phyloP scores from a whole-genome alignment of 2,113 vertebrate genomes.

The Phalacrocorax brasilianus region DNA sequence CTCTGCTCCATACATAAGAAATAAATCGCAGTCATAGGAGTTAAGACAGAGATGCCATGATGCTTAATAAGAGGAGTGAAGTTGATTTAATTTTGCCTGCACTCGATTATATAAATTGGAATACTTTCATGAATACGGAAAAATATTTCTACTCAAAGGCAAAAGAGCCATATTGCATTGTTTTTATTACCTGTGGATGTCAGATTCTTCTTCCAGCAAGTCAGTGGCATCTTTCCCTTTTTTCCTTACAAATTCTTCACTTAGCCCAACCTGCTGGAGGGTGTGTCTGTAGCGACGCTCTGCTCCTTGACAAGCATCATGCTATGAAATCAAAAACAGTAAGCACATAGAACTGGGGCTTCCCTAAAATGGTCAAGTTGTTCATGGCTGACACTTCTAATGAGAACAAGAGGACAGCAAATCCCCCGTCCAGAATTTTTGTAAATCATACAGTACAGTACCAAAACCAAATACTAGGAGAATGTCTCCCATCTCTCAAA shows the following conservation, averaged over 20 bases:
- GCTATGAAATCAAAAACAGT: conserved; percentile 55
- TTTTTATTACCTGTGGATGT: conserved; percentile 56
- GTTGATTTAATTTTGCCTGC: not conserved
- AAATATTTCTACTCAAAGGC: not conserved
- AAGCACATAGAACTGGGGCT: not conserved
- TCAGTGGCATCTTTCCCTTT: conserved; percentile 67
- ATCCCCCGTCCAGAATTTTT: not conserved
- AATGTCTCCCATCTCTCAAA: not conserved
- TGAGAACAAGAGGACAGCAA: not conserved
- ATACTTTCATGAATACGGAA: not conserved
- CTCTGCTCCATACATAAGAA: not conserved
- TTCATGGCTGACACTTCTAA: not conserved
- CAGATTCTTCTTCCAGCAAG: conserved; percentile 28
- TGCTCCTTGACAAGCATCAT: conserved; percentile 78
- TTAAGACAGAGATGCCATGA: not conserved
- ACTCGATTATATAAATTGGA: not conserved
- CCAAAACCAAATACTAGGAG: not conserved
- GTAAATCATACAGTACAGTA: not conserved
- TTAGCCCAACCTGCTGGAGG: conserved; percentile 81
- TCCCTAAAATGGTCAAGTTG: not conserved
- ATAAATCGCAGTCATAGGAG: not conserved
- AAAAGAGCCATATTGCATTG: not conserved
- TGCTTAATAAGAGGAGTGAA: not conserved
- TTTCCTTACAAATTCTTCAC: conserved; percentile 84
- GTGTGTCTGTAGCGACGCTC: conserved; percentile 81